Evolutionary conservation across 2,888 invertebrate species (phyloP), one percentile per base, ranked within the genome.

Genomic region (Tenodera sinensis): DNA sequence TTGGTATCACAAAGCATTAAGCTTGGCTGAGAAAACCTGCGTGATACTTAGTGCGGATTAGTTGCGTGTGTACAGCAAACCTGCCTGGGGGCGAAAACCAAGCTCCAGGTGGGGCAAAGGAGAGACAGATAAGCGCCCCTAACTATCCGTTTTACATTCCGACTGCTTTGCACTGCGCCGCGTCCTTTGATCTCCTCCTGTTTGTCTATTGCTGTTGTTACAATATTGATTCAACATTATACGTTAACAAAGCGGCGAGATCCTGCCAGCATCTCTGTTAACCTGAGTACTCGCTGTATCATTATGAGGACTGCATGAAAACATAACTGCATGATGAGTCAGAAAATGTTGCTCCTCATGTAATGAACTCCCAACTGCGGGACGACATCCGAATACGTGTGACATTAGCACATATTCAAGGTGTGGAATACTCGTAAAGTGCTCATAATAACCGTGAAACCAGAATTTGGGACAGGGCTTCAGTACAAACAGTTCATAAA

Each of bases 191-290:
- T 71, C 54, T 71, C 25, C 54, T 71, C 54, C 54, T 71, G 54
- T 71, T 71, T 71, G 54, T 71, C 54, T 71, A 71, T 71, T 71
- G 54, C 54, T 71, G 54, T 71, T 71, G 54, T 71, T 71, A 71
- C 54, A 71, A 71, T 87, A 87, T 82, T 87, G 87, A 87, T 82
- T 82, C 82, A 81, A 82, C 27, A 87, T 87, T 87, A 82, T 28
- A 9, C 82, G 34, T 30, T 54, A 87, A 87, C 87, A 87, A 87
- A 87, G 87, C 71, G 84, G 34, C 12, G 54, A 71, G 54, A 71
- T 20, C 54, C 54, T 1, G 54, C 25, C 54, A 71, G 54, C 54
- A 71, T 71, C 54, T 71, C 54, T 71, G 54, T 71, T 71, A 71
- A 20, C 54, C 54, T 71, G 54, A 42, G 42, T 71, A 71, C 20